Conservation (phyloP, 1,140 invertebrate genomes). For the Ptiloglossa arizonensis region DNA sequence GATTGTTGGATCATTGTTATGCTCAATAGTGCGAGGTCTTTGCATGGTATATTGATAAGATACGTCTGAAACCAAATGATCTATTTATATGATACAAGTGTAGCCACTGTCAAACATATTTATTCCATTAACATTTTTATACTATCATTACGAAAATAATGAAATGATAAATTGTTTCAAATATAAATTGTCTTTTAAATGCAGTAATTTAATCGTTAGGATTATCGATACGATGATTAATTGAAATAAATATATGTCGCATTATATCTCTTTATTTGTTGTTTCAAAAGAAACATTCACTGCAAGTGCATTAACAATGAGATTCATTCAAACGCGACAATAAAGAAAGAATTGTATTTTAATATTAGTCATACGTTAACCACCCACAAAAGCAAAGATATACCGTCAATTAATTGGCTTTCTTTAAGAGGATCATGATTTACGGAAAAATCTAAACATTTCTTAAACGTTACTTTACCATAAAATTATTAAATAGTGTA, state of each 20-base stretch:
- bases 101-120: no score
- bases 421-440: background rate
- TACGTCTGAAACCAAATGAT: slow-evolving; percentile 21
- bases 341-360: background rate
- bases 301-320: background rate
- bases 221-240: background rate
- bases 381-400: background rate
- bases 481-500: background rate
- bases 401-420: background rate
- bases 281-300: background rate
- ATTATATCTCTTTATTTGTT: background rate
- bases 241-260: background rate
- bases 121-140: background rate
- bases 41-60: slow-evolving; percentile 45
- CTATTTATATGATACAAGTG: background rate
- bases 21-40: slow-evolving; percentile 8
- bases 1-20: slow-evolving; percentile 22
- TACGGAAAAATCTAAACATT: background rate
- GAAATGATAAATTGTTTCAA: background rate
- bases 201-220: background rate
- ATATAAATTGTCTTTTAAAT: background rate
- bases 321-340: background rate
- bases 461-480: background rate
- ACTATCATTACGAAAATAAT: no score
- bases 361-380: background rate